Evolutionary conservation across 2,113 vertebrate genomes (phyloP).

Genomic region (Dolichotis patagonum): DNA sequence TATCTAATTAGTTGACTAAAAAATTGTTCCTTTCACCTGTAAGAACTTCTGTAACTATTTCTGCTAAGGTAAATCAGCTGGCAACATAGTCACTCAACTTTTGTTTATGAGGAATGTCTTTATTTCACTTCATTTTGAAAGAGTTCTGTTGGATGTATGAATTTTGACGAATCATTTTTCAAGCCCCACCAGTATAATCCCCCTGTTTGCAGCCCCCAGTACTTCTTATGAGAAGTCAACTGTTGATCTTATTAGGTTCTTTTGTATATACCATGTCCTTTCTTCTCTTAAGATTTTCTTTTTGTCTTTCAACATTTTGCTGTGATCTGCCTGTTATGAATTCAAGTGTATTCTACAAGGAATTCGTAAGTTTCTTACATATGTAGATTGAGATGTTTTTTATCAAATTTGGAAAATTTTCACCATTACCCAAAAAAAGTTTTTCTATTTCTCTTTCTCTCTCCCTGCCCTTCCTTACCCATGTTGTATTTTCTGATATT

Average conservation of each 20-base stretch:
- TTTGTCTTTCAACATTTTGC: background rate
- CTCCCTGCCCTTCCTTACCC: background rate
- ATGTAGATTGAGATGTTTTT: too few species aligned
- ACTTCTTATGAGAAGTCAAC: background rate
- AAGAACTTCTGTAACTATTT: background rate
- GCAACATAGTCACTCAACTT: background rate
- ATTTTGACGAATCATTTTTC: background rate
- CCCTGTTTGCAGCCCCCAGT: background rate
- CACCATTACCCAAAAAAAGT: background rate
- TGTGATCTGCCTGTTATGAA: background rate
- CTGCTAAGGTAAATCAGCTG: background rate
- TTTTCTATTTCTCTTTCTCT: background rate
- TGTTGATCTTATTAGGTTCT: background rate
- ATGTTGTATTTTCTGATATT: background rate
- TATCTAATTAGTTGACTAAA: background rate
- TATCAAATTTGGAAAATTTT: background rate
- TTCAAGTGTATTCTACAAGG: background rate
- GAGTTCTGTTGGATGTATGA: background rate
- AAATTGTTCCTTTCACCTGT: background rate
- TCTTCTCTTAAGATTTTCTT: background rate
- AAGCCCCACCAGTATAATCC: background rate
- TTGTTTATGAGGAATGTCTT: background rate
- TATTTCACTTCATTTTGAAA: background rate
- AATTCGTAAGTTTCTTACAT: background rate
- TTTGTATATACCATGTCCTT: background rate